Percentiles rank a stretch among this genome's conserved stretches.
Conservation (phyloP, 2,797 vertebrate genomes). For the Sciaenops ocellatus region DNA sequence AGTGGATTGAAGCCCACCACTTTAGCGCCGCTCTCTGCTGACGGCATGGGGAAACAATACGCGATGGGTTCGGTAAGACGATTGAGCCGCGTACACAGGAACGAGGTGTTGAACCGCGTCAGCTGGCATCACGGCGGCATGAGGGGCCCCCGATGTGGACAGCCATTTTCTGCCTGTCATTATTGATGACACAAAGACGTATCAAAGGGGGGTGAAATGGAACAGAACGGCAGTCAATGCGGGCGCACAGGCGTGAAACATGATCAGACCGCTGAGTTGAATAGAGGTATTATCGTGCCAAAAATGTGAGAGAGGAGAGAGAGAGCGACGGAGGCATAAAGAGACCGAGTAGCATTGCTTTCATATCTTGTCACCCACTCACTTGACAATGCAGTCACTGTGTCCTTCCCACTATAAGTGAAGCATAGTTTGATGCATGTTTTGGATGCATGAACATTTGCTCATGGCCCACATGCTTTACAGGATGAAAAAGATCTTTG, state of each 20-base stretch:
- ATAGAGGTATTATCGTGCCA: conserved; percentile 72
- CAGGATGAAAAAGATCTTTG: conserved; percentile 32
- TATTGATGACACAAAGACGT: conserved; percentile 65
- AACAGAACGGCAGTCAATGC: conserved; percentile 62
- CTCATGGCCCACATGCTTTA: conserved; percentile 51
- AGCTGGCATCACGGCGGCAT: conserved; percentile 35
- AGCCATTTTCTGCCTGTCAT: conserved; percentile 69
- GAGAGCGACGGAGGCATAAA: conserved; percentile 44
- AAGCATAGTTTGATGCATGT: conserved; percentile 52
- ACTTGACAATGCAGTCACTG: conserved; percentile 59
- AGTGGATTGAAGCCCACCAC: conserved; percentile 59
- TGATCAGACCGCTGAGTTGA: conserved; percentile 72
- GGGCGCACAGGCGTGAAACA: conserved; percentile 74
- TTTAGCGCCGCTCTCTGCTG: conserved; percentile 41
- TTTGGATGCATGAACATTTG: conserved; percentile 65
- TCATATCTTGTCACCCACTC: conserved; percentile 77
- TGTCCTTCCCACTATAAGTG: conserved; percentile 47
- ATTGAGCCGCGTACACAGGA: conserved; percentile 6
- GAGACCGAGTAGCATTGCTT: conserved; percentile 67
- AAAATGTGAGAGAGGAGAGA: conserved; percentile 28
- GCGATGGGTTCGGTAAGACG: not conserved
- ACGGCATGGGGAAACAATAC: conserved; percentile 47
- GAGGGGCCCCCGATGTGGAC: conserved; percentile 29
- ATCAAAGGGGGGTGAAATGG: conserved; percentile 63
- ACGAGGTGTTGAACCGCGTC: conserved; percentile 29